Evolutionary conservation across 2,888 invertebrate genomes (phyloP).

Genomic region (Watsonalla cultraria): DNA sequence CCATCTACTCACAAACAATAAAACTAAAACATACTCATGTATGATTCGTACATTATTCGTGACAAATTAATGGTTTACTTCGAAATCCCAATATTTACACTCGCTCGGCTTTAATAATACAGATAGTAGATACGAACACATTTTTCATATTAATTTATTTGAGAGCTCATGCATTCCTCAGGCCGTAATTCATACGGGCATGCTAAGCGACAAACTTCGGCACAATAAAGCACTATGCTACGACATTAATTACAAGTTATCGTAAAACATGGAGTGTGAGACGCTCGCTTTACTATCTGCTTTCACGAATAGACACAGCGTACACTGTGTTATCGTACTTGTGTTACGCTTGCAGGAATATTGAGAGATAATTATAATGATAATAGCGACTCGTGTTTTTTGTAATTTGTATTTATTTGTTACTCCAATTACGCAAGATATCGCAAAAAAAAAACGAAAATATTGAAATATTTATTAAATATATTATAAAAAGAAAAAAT

Average conservation of each 20-base stretch:
- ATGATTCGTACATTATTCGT: too few relatives aligned
- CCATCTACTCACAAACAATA: too few relatives aligned
- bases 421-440: not conserved
- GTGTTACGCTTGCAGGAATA: not conserved
- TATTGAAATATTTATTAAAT: too few relatives aligned
- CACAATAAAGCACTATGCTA: slow-evolving; percentile 58
- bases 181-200: slow-evolving; percentile 44
- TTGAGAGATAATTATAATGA: too few relatives aligned
- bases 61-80: not conserved
- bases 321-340: slow-evolving; percentile 17
- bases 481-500: too few relatives aligned
- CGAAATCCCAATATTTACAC: slow-evolving; percentile 16
- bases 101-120: slow-evolving; percentile 23
- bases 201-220: slow-evolving; percentile 38
- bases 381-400: too few relatives aligned
- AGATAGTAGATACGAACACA: slow-evolving; percentile 41
- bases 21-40: too few relatives aligned
- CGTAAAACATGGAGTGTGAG: slow-evolving; percentile 46
- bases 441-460: too few relatives aligned
- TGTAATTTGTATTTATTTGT: too few relatives aligned
- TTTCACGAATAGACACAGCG: slow-evolving; percentile 32
- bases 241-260: slow-evolving; percentile 67
- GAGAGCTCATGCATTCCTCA: slow-evolving; percentile 39
- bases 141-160: slow-evolving; percentile 48
- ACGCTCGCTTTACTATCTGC: slow-evolving; percentile 26